Evolutionary conservation across 2,113 vertebrate genomes (phyloP).

Genomic region (Patagioenas fasciata): DNA sequence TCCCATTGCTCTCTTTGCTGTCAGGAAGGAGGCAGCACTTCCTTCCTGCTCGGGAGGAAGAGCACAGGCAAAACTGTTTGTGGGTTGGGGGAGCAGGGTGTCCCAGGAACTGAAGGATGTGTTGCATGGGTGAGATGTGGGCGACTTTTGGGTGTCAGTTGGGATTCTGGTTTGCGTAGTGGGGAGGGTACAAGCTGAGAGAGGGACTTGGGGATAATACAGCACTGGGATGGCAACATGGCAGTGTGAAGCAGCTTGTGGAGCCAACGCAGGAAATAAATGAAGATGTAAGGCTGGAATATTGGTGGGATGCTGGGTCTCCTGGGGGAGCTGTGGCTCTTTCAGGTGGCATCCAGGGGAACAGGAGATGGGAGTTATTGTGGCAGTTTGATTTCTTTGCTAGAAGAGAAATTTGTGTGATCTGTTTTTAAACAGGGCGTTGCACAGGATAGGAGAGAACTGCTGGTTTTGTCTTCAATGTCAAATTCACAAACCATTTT

Average conservation of each 20-base stretch:
- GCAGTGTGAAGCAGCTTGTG: neutral
- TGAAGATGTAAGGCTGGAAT: neutral
- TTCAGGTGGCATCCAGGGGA: neutral
- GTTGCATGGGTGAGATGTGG: neutral
- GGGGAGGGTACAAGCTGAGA: neutral
- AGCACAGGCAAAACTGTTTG: neutral
- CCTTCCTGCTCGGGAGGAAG: neutral
- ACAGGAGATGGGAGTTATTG: neutral
- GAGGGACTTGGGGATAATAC: fast-evolving
- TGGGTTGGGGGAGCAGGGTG: neutral
- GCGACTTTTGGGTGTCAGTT: neutral
- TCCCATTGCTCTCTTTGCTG: neutral
- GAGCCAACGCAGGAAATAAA: neutral
- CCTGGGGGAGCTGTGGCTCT: neutral
- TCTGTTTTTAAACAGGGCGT: neutral
- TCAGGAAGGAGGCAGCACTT: neutral
- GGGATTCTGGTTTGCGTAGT: neutral
- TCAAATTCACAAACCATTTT: neutral
- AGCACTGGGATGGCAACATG: neutral
- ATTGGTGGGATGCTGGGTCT: neutral
- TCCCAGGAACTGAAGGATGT: neutral
- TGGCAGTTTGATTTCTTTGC: neutral
- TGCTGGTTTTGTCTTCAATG: neutral
- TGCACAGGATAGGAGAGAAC: neutral
- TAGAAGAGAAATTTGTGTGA: neutral